A percentile compares a stretch with the other conserved stretches of the same genome.
These are phyloP conservation scores for Pachyrhynchus sulphureomaculatus DNA, from an alignment of 1,140 invertebrate genomes.

Conservation along the genomic window DNA sequence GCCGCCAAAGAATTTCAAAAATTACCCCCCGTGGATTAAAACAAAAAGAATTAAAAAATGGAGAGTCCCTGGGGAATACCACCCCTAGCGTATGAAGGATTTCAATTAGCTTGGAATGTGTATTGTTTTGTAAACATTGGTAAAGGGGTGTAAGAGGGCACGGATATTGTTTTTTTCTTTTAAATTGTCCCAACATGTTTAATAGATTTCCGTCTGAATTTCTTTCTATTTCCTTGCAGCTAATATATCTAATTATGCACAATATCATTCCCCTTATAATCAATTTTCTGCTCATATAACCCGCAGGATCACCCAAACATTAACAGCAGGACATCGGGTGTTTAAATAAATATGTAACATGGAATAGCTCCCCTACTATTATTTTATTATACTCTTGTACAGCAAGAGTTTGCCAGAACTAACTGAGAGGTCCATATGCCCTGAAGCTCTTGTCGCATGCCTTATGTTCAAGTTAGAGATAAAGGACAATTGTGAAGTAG, in stretches of 20 bases:
- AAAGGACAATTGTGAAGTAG: no score
- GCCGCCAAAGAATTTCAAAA: constrained; percentile 17
- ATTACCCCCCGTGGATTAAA: constrained; percentile 8
- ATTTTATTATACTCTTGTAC: constrained; percentile 25
- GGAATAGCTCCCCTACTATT: constrained; percentile 19
- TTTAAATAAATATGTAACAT: constrained; percentile 13
- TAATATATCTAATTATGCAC: no score
- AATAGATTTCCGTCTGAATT: no score
- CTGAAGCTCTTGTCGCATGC: constrained; percentile 15
- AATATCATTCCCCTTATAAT: no score
- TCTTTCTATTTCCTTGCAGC: no score
- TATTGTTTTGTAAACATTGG: constrained; percentile 23
- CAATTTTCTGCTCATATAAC: constrained; percentile 19
- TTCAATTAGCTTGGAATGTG: constrained; percentile 11
- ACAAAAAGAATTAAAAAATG: constrained; percentile 17
- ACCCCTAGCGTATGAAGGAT: constrained; percentile 14
- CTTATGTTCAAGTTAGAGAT: constrained; percentile 8
- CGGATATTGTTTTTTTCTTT: no score
- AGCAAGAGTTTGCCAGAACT: constrained; percentile 11
- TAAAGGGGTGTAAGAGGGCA: no score
- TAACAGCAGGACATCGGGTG: constrained; percentile 26
- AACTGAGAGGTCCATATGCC: constrained; percentile 18
- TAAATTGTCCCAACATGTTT: no score
- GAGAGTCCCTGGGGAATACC: constrained; percentile 18
- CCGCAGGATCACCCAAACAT: constrained; percentile 26